phyloP scores from a whole-genome alignment of 2,797 vertebrate genomes.

The Xenopus petersii region DNA sequence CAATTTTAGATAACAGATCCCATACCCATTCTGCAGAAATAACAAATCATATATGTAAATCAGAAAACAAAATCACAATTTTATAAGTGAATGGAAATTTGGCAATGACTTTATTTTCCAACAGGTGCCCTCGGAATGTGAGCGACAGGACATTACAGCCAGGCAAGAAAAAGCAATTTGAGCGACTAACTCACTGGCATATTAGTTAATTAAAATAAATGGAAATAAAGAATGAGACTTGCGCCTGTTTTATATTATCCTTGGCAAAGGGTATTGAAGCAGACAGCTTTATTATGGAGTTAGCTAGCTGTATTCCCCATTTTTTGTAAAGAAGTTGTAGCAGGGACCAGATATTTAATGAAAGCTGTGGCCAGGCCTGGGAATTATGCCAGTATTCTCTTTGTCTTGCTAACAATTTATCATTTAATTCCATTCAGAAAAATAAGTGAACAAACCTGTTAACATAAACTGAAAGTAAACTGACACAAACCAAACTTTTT shows the following conservation, averaged over 20 bases:
- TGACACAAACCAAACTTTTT: too few relatives aligned
- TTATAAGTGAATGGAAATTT: too few relatives aligned
- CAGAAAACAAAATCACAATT: too few relatives aligned
- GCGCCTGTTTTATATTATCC: constrained; percentile 5
- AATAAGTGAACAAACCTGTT: constrained; percentile 1
- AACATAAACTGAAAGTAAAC: not conserved
- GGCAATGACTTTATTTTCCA: not conserved
- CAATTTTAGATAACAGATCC: too few relatives aligned
- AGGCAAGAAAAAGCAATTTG: constrained; percentile 22
- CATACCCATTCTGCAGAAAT: too few relatives aligned
- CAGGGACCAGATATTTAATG: constrained; percentile 11
- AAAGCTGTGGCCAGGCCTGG: constrained; percentile 3
- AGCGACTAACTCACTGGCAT: constrained; percentile 20
- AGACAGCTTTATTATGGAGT: constrained; percentile 40
- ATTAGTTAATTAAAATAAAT: constrained; percentile 38
- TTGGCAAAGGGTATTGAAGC: constrained; percentile 27
- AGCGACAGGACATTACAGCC: not conserved
- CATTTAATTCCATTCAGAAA: constrained; percentile 1
- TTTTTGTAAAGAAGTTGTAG: not conserved
- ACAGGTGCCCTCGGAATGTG: constrained; percentile 8
- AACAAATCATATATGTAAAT: too few relatives aligned
- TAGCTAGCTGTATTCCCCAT: constrained; percentile 9
- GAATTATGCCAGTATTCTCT: constrained; percentile 25
- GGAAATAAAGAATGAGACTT: constrained; percentile 8
- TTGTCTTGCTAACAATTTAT: constrained; percentile 19